Conservation (phyloP, 1,140 invertebrate species). For the Lamellibrachia luymesi region DNA sequence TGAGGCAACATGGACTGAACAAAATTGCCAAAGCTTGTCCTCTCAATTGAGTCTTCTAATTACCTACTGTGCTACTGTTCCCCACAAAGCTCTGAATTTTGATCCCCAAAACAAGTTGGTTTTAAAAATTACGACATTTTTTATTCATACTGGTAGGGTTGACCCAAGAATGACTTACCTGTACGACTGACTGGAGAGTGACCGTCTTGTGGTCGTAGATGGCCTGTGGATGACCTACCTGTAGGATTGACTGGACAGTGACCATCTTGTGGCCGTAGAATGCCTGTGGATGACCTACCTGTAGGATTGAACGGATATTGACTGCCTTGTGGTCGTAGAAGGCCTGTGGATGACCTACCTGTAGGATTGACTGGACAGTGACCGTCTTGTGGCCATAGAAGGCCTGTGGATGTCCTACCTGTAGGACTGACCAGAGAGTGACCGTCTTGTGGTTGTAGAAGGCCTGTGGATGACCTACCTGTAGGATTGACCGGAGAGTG, state of each 20-base stretch:
- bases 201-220: slow-evolving; percentile 72
- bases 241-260: not conserved
- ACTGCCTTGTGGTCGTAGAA: not conserved
- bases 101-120: too few relatives aligned
- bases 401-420: not conserved
- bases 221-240: slow-evolving; percentile 72
- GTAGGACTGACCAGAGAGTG: not conserved
- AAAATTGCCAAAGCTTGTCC: too few relatives aligned
- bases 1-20: too few relatives aligned
- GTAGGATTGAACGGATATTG: not conserved
- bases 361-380: not conserved
- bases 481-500: not conserved
- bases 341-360: not conserved
- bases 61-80: too few relatives aligned
- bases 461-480: not conserved
- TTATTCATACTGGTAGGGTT: not conserved
- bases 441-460: not conserved
- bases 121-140: too few relatives aligned
- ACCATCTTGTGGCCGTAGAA: too few relatives aligned
- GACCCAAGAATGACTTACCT: slow-evolving; percentile 57
- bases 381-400: not conserved
- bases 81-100: too few relatives aligned
- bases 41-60: too few relatives aligned
- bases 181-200: slow-evolving; percentile 72
- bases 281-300: not conserved